These are phyloP conservation scores for Furcula furcula DNA, from an alignment of 2,888 invertebrate species.

Conservation along the genomic window DNA sequence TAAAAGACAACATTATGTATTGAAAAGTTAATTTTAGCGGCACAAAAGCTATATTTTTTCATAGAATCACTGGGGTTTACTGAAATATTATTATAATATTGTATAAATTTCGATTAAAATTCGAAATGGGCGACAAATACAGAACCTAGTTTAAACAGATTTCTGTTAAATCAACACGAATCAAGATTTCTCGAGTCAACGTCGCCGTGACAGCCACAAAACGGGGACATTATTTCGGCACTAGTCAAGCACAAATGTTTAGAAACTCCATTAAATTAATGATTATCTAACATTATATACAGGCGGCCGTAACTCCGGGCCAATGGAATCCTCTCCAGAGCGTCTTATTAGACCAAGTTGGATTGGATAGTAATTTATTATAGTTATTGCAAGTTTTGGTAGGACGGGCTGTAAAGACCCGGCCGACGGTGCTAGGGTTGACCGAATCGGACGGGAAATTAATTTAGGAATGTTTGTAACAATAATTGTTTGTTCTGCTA, in stretches of 20 bases:
- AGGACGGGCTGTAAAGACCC: constrained; percentile 40
- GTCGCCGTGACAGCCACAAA: constrained; percentile 4
- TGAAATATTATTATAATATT: no score
- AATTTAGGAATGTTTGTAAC: constrained; percentile 43
- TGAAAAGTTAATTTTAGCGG: no score
- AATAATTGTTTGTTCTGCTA: no score
- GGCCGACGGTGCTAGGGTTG: constrained; percentile 36
- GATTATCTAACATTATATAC: constrained; percentile 47
- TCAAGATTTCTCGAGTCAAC: constrained; percentile 6
- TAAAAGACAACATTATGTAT: no score
- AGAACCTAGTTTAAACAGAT: no score
- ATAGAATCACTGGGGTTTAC: no score
- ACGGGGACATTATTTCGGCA: constrained; percentile 8
- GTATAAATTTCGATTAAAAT: no score
- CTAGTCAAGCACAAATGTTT: constrained; percentile 29
- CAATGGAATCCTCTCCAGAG: constrained; percentile 45
- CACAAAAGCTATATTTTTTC: no score
- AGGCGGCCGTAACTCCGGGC: constrained; percentile 16
- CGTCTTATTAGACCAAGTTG: constrained; percentile 64
- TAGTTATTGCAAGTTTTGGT: constrained; percentile 59
- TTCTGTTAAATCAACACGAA: no score
- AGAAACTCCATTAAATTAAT: constrained; percentile 59
- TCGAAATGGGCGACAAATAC: no score
- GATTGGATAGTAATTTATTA: constrained; percentile 70
- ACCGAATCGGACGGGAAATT: constrained; percentile 47